A percentile compares a stretch with the other conserved stretches of the same genome.
These are phyloP conservation scores for Scelioninae gen. 2 DNA, from an alignment of 2,888 invertebrate species.

Conservation along the genomic window DNA sequence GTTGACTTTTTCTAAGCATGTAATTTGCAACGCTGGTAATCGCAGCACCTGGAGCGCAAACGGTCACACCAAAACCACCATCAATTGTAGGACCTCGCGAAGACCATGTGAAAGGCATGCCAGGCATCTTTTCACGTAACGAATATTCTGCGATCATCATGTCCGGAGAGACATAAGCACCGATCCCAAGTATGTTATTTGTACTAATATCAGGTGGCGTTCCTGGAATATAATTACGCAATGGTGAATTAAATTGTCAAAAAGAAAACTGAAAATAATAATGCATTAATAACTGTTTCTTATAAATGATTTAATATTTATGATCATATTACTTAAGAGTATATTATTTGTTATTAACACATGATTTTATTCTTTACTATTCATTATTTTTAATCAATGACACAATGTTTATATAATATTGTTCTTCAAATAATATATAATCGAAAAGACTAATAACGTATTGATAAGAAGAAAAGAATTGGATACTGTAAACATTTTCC, in stretches of 20 bases:
- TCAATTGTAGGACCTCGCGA: constrained; percentile 92
- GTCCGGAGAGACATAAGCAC: constrained; percentile 97
- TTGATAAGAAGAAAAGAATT: too few species aligned
- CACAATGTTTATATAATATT: too few species aligned
- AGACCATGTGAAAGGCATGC: constrained; percentile 93
- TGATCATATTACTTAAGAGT: too few species aligned
- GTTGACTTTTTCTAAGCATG: constrained; percentile 88
- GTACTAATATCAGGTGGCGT: constrained; percentile 91
- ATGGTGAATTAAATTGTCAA: too few species aligned
- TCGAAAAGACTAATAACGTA: too few species aligned
- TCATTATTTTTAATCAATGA: neutral
- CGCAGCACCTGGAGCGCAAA: constrained; percentile 97
- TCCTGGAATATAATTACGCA: too few species aligned
- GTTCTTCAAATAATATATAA: too few species aligned
- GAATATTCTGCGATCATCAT: constrained; percentile 99
- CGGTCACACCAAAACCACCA: constrained; percentile 90
- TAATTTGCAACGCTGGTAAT: constrained; percentile 94
- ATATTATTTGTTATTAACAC: too few species aligned
- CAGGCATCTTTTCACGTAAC: constrained; percentile 87
- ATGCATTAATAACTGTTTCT: too few species aligned
- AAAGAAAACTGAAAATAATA: too few species aligned
- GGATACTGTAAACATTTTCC: too few species aligned
- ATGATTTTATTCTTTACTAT: neutral
- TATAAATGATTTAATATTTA: too few species aligned
- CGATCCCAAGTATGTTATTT: constrained; percentile 91